These are phyloP conservation scores for Galerucella pusilla DNA, from an alignment of 2,888 invertebrate genomes.

Conservation along the genomic window DNA sequence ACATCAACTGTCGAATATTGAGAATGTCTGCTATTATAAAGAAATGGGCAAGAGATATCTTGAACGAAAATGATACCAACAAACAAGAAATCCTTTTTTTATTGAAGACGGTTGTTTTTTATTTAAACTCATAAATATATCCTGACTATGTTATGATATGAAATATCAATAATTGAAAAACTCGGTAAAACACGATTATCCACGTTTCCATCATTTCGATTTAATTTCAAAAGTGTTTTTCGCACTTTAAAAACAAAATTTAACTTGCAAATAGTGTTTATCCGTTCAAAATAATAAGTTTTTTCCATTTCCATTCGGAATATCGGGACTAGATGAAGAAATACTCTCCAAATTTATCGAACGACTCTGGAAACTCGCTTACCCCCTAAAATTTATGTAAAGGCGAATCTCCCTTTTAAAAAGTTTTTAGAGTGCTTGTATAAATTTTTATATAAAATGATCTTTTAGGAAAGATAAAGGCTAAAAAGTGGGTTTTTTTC, in stretches of 20 bases:
- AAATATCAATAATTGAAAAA: too few species aligned
- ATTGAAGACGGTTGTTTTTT: neutral
- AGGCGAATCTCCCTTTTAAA: constrained; percentile 10
- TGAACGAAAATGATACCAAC: too few species aligned
- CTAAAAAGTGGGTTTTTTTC: neutral
- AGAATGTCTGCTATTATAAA: too few species aligned
- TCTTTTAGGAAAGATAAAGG: neutral
- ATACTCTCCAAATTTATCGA: constrained; percentile 37
- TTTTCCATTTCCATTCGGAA: constrained; percentile 35
- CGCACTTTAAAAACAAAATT: constrained; percentile 41
- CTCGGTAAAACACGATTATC: constrained; percentile 3
- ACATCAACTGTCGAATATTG: too few species aligned
- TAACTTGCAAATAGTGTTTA: constrained; percentile 47
- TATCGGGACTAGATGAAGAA: constrained; percentile 31
- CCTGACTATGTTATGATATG: too few species aligned
- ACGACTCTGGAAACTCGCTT: constrained; percentile 27
- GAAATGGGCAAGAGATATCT: too few species aligned
- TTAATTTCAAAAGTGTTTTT: constrained; percentile 36
- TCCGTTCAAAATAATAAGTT: constrained; percentile 40
- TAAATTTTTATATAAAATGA: constrained; percentile 10
- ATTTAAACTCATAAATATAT: too few species aligned
- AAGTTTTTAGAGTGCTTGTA: constrained; percentile 16
- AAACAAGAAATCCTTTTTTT: neutral
- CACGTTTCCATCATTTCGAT: constrained; percentile 16
- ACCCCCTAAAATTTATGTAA: constrained; percentile 10